Conservation (phyloP, 2,797 vertebrate genomes). For the Lagodon rhomboides region DNA sequence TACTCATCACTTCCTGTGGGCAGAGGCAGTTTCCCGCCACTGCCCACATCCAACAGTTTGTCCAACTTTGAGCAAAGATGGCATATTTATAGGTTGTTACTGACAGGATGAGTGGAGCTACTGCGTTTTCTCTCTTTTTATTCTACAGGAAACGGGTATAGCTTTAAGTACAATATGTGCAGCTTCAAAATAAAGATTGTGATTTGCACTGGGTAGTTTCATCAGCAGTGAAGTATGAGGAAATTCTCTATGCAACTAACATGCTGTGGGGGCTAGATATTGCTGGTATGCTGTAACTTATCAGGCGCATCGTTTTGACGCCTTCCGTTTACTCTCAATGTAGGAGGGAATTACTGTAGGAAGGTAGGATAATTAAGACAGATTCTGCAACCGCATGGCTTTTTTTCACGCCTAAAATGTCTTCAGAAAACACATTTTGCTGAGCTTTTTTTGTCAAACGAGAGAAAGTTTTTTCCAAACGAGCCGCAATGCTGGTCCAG, state of each 20-base stretch:
- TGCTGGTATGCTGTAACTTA: background rate
- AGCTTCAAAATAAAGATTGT: background rate
- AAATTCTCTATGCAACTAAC: background rate
- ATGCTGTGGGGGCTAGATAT: background rate
- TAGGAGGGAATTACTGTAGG: too few relatives aligned
- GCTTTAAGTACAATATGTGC: background rate
- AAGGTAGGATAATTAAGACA: too few relatives aligned
- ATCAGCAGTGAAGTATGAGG: background rate
- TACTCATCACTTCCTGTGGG: conserved; percentile 37
- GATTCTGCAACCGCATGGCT: too few relatives aligned
- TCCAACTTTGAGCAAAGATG: conserved; percentile 24
- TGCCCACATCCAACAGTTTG: conserved; percentile 19
- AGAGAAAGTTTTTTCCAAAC: too few relatives aligned
- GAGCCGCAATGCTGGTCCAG: too few relatives aligned
- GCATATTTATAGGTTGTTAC: conserved; percentile 28
- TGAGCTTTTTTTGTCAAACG: too few relatives aligned
- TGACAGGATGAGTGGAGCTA: background rate
- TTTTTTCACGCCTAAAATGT: too few relatives aligned
- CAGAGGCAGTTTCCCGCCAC: conserved; percentile 37
- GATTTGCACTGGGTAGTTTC: background rate
- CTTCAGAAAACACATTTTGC: too few relatives aligned
- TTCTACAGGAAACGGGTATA: background rate
- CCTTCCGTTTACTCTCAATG: too few relatives aligned
- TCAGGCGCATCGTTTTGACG: background rate
- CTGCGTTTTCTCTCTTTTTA: background rate